Conservation (phyloP, 2,797 vertebrate genomes). For the Euthynnus affinis region DNA sequence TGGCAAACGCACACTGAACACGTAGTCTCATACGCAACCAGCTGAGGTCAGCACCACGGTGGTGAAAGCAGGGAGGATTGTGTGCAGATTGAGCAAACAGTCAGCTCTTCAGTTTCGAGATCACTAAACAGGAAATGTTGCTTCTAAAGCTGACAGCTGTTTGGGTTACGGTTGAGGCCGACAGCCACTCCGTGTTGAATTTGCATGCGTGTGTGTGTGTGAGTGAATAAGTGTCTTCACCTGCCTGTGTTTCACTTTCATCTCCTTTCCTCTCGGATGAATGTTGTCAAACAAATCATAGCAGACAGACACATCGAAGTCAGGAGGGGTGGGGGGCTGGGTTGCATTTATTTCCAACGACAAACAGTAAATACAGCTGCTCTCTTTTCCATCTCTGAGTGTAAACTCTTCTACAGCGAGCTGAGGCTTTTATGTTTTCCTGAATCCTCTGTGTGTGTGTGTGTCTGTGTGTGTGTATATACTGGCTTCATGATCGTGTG, state of each 20-base stretch:
- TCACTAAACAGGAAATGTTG: conserved; percentile 49
- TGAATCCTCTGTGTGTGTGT: conserved; percentile 48
- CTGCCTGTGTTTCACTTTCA: conserved; percentile 44
- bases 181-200: neutral
- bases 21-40: conserved; percentile 13
- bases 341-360: conserved; percentile 82
- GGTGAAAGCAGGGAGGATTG: conserved; percentile 25
- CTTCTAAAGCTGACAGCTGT: conserved; percentile 45
- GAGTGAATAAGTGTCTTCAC: conserved; percentile 29
- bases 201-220: conserved; percentile 8
- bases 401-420: conserved; percentile 59
- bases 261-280: conserved; percentile 20
- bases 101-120: conserved; percentile 14
- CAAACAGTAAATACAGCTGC: conserved; percentile 81
- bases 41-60: conserved; percentile 24
- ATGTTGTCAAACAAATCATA: conserved; percentile 59
- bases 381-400: conserved; percentile 60
- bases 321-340: neutral
- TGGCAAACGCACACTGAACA: conserved; percentile 20
- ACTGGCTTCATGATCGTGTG: conserved; percentile 14
- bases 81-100: conserved; percentile 38
- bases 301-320: conserved; percentile 66
- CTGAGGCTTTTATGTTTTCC: conserved; percentile 62
- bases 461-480: conserved; percentile 24
- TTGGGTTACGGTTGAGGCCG: conserved; percentile 9